phyloP scores from a whole-genome alignment of 2,797 vertebrate species.

The Chelidonichthys spinosus region DNA sequence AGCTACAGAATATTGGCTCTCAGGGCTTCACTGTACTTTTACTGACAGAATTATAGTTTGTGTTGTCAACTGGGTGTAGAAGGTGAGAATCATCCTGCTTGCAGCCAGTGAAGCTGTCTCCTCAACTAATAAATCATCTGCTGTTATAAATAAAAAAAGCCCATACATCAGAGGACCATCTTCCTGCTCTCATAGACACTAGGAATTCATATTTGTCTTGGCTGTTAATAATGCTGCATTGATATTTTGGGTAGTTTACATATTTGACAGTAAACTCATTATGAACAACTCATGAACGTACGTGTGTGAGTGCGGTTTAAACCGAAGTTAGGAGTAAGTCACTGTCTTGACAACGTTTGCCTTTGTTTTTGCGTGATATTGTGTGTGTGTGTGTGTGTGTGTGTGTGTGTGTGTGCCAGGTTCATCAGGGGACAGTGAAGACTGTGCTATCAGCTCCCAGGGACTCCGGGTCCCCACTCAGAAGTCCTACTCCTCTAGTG shows the following conservation, averaged over 20 bases:
- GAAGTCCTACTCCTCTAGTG: slow-evolving; percentile 98
- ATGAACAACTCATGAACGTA: not conserved
- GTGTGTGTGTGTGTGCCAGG: slow-evolving; percentile 27
- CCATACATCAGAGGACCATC: not conserved
- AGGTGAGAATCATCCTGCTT: not conserved
- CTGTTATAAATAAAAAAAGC: not conserved
- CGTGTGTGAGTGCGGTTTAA: not conserved
- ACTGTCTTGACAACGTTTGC: not conserved
- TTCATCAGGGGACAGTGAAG: slow-evolving; percentile 89
- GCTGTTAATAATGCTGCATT: not conserved
- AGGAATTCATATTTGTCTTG: not conserved
- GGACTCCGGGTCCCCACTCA: slow-evolving; percentile 92
- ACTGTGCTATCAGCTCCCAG: slow-evolving; percentile 80
- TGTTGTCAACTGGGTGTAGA: not conserved
- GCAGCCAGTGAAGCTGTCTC: not conserved
- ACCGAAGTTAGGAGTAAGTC: not conserved
- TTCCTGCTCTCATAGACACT: not conserved
- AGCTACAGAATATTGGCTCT: not conserved
- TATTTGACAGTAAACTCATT: not conserved
- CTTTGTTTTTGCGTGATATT: not conserved
- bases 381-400: not conserved
- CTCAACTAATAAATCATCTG: slow-evolving; percentile 10
- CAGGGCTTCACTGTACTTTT: not conserved
- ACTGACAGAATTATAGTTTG: slow-evolving; percentile 2
- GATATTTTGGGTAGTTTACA: not conserved